A percentile compares a stretch with the other conserved stretches of the same genome.
Evolutionary conservation across 2,888 invertebrate species (phyloP).

Genomic region (Cephus pulcher): DNA sequence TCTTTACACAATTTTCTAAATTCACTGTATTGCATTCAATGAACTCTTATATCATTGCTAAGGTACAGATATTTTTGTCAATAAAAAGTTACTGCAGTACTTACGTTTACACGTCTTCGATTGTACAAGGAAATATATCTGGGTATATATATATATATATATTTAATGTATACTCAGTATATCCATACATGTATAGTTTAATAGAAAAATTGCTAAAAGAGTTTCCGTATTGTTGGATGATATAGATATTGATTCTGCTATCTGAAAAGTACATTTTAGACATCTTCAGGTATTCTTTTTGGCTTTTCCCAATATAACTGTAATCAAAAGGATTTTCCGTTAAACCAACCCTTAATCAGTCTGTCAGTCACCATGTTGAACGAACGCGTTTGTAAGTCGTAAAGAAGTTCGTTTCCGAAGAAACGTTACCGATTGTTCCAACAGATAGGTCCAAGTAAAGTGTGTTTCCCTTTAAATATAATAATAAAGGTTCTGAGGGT

Average conservation of each 20-base stretch:
- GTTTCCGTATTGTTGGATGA: neutral
- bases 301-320: neutral
- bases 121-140: neutral
- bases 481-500: neutral
- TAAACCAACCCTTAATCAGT: neutral
- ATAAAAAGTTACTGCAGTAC: neutral
- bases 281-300: neutral
- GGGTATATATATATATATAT: neutral
- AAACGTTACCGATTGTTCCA: neutral
- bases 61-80: neutral
- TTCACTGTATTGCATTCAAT: too few relatives aligned
- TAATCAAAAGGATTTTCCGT: neutral
- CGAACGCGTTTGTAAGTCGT: neutral
- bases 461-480: too few relatives aligned
- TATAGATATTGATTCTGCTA: neutral
- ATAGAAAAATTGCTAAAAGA: neutral
- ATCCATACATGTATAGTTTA: too few relatives aligned
- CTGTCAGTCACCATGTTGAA: neutral
- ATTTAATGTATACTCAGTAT: too few relatives aligned
- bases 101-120: neutral
- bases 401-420: neutral
- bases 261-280: neutral
- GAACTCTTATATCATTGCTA: neutral
- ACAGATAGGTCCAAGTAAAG: neutral
- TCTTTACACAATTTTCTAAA: neutral